Conservation (phyloP, 37 sponge, comb jelly and placozoan species). For the Hormiphora californensis region DNA sequence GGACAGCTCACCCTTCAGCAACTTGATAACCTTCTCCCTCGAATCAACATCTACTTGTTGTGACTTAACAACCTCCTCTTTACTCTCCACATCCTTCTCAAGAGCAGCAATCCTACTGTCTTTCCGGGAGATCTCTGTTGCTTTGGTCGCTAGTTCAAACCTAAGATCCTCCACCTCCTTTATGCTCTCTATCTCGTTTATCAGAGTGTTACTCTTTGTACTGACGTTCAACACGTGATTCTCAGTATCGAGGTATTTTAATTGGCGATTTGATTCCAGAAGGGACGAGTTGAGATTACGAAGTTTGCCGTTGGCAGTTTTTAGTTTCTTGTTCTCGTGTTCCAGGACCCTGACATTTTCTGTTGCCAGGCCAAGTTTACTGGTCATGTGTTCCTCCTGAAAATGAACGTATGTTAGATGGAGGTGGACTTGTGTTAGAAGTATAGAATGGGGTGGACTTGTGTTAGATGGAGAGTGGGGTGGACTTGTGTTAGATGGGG, state of each 20-base stretch:
- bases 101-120: slow-evolving; percentile 6
- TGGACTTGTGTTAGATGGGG: too few species aligned
- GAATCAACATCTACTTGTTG: slow-evolving; percentile 32
- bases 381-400: neutral
- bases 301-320: slow-evolving; percentile 9
- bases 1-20: slow-evolving; percentile 36
- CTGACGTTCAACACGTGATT: neutral
- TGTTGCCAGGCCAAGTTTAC: neutral
- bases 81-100: slow-evolving; percentile 18
- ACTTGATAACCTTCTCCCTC: slow-evolving; percentile 41
- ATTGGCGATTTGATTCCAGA: neutral
- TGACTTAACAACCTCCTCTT: neutral
- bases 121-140: neutral
- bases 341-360: neutral
- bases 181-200: slow-evolving; percentile 3
- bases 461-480: too few species aligned
- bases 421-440: too few species aligned
- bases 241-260: neutral
- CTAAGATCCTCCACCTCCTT: slow-evolving; percentile 32
- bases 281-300: neutral
- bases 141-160: slow-evolving; percentile 4
- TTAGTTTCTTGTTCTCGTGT: slow-evolving; percentile 33
- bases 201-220: neutral
- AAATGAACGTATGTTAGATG: too few species aligned
- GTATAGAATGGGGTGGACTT: too few species aligned